Base-by-base conservation (phyloP, 2,888 invertebrate species). In the Petrophora chlorosata region DNA sequence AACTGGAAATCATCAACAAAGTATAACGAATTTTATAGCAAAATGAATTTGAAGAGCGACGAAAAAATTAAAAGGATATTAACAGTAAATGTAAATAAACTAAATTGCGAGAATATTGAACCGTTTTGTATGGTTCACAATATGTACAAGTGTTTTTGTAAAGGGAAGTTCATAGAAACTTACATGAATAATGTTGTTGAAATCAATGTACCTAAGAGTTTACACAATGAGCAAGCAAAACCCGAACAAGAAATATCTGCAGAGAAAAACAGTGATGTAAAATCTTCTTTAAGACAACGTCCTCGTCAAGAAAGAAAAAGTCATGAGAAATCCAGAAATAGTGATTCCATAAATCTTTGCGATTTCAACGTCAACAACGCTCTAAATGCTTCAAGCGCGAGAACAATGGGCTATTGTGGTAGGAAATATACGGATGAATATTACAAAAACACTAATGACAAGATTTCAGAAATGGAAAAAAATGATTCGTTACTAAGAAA, bases 91-190 rank as follows among this genome's bases (percentile, higher is more conserved):
- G 62, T 62, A 33, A 44, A 66, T 19, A 85, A 77, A 59, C 50
- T 89, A 25, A 69, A 76, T 53, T 78, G 73, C 52, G 66, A 80
- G 16, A 90, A 92, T 62, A 67, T 94, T 32, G 91, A 92, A 51
- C 92, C 92, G 0, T 94, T 91, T 87, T 95, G 94, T 63, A 92
- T 94, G 91, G 84, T 92, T 1, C 94, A 95, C 67, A 85, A 91
- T 60, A 72, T 93, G 34, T 94, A 94, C 63, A 92, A 92, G 67
- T 94, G 94, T 74, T 92, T 92, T 71, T 94, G 94, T 67, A 90
- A 90, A 57, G 91, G 92, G 1, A 82, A 67, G 68, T 84, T 85
- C 63, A 73, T 69, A 5, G 50, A 57, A 46, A 40, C 42, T 15
- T 46, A 42, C 41, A 13, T 33, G 2, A 13, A 10, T 16, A 47